phyloP scores from a whole-genome alignment of 2,113 vertebrate genomes.

The Equus quagga region DNA sequence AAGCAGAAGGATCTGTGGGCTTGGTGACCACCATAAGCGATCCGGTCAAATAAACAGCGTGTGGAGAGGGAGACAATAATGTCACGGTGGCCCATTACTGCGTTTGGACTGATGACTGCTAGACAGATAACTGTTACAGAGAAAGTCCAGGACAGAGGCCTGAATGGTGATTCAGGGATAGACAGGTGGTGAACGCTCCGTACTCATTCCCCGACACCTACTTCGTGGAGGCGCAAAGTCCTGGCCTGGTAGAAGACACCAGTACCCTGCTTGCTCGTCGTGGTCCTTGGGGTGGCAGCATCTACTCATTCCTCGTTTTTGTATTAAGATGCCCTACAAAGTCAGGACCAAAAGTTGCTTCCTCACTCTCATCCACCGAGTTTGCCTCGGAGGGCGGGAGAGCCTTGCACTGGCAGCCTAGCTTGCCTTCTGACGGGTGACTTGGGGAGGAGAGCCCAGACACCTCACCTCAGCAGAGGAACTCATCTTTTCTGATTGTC shows the following conservation, averaged over 20 bases:
- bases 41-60: not conserved
- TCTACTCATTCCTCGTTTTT: not conserved
- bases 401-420: rapidly evolving
- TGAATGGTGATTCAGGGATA: not conserved
- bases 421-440: not conserved
- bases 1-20: not conserved
- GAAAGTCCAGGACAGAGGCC: not conserved
- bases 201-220: rapidly evolving
- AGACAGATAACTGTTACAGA: not conserved
- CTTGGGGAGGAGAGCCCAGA: not conserved
- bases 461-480: not conserved
- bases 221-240: no score
- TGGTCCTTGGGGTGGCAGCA: no score
- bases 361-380: not conserved
- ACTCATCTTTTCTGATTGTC: not conserved
- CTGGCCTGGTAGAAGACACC: rapidly evolving
- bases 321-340: not conserved
- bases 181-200: not conserved
- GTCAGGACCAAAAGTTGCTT: no score
- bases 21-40: not conserved
- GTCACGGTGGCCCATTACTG: no score
- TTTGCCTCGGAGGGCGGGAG: rapidly evolving
- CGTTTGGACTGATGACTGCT: not conserved
- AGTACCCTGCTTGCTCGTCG: not conserved
- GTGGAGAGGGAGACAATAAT: not conserved